Conservation (phyloP, 2,113 vertebrate species). For the Sinocyclocheilus grahami region DNA sequence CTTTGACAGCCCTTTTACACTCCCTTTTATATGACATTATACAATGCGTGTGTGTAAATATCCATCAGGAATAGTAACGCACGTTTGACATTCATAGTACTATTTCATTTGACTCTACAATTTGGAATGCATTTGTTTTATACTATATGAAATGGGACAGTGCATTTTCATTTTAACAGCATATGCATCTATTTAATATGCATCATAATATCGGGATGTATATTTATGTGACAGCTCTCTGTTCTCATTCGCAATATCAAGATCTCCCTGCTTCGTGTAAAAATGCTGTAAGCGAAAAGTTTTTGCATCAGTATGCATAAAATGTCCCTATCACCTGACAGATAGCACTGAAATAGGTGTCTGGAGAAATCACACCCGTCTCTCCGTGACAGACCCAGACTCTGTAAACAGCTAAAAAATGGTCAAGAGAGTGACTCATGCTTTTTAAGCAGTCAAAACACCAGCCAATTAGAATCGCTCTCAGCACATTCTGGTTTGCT, state of each 20-base stretch:
- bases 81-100: not conserved
- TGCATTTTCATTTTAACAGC: not conserved
- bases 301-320: not conserved
- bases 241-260: not conserved
- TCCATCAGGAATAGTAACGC: no score
- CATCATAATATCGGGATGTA: not conserved
- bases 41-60: no score
- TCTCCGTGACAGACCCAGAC: not conserved
- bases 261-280: not conserved
- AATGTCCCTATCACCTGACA: not conserved
- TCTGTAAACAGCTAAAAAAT: not conserved
- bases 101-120: not conserved
- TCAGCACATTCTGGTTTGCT: not conserved
- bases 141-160: not conserved
- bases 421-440: not conserved
- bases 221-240: not conserved
- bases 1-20: not conserved
- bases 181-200: not conserved
- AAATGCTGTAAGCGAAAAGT: not conserved
- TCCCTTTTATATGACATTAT: not conserved
- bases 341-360: not conserved
- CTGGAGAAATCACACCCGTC: not conserved
- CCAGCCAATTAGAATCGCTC: not conserved
- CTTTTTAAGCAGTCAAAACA: conserved; percentile 2
- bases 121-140: not conserved